Evolutionary conservation across 2,888 invertebrate species (phyloP), one percentile per base, ranked within the genome.

Genomic region (Temnothorax unifasciatus): DNA sequence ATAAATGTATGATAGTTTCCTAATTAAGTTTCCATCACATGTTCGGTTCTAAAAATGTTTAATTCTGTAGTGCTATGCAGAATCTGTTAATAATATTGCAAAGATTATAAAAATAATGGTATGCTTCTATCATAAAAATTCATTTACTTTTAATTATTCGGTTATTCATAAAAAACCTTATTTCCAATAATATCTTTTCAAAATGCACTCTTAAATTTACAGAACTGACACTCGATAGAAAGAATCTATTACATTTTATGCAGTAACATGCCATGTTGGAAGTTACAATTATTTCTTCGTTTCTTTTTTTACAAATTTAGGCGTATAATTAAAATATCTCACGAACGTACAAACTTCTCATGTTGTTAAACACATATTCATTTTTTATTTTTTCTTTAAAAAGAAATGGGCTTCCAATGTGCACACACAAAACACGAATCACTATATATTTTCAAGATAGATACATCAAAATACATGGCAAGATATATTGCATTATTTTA

Each of bases 351-450:
- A 54, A 29, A 77, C 73, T 59, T 81, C 61, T 77, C 59, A 82
- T 74, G 54, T 68, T 85, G 59, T 75, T 29, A 41, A 38, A 52
- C 21, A 83, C 50, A 68, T 71, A 66, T 54, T 79, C 41, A 61
- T 83, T 85, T 87, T 25, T 50, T 64, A 75, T 84, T 86, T 25
- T 83, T 87, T 71, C 63, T 71, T 89, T 71, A 11, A 85, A 86
- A 82, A 69, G 68, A 86, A 63, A 68, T 76, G 88, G 91, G 90
- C 90, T 90, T 90, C 91, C 91, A 86, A 69, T 85, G 85, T 76
- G 82, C 84, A 75, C 38, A 59, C n/a, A 61, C n/a, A 71, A 54
- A 71, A 71, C n/a, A 57, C 15, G 82, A 71, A 82, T 81, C 63
- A 87, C 57, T 85, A 81, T 82, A 77, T 84, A 77, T 84, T 71